phyloP scores from a whole-genome alignment of 2,113 vertebrate genomes.

The Hemichromis elongatus region DNA sequence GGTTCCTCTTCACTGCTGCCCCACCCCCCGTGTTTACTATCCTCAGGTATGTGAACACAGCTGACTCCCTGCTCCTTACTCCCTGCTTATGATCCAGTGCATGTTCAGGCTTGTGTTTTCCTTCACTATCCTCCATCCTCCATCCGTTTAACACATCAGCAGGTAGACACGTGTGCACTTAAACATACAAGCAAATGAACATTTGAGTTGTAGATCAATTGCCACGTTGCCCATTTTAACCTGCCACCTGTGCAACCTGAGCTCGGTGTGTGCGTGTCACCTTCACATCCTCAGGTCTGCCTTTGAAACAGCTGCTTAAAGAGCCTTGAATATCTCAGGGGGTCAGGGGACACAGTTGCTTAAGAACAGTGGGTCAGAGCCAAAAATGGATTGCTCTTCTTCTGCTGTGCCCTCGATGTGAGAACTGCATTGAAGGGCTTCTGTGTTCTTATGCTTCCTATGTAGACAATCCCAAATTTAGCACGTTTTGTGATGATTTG shows the following conservation, averaged over 20 bases:
- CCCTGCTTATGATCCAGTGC: slow-evolving; percentile 29
- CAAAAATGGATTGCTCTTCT: slow-evolving; percentile 7
- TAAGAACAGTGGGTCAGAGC: slow-evolving; percentile 16
- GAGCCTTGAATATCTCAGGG: slow-evolving; percentile 40
- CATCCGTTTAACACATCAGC: not conserved
- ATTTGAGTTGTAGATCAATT: not conserved
- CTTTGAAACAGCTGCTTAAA: slow-evolving; percentile 54
- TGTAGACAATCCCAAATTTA: not conserved
- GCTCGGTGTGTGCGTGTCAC: not conserved
- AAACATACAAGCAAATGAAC: not conserved
- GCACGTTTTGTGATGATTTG: fast-evolving
- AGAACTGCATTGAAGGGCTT: not conserved
- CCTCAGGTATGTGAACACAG: slow-evolving; percentile 59
- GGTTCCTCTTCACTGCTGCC: not conserved
- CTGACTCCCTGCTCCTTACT: slow-evolving; percentile 26
- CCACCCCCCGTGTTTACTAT: slow-evolving; percentile 32
- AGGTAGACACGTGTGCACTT: not conserved
- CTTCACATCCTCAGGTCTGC: slow-evolving; percentile 24
- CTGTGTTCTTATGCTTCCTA: not conserved
- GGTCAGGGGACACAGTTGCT: slow-evolving; percentile 53
- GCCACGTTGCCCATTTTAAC: slow-evolving; percentile 15
- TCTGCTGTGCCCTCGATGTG: not conserved
- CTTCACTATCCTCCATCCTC: not conserved
- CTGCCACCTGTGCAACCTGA: slow-evolving; percentile 23
- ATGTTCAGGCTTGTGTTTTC: slow-evolving; percentile 45